These are phyloP conservation scores for Shargacucullia verbasci DNA, from an alignment of 2,888 invertebrate genomes.

Conservation along the genomic window DNA sequence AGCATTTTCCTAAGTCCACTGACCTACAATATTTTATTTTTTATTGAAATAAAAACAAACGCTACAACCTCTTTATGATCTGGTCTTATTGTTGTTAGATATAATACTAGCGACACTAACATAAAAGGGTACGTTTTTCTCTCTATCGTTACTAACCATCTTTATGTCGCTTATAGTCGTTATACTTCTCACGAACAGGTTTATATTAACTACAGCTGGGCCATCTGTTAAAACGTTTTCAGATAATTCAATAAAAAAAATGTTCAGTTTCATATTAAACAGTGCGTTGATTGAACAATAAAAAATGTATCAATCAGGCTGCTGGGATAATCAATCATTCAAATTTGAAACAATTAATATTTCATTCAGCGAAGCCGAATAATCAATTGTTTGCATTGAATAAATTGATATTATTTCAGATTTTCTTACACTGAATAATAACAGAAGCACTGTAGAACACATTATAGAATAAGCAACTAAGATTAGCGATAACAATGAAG, in stretches of 20 bases:
- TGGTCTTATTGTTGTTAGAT: conserved; percentile 17
- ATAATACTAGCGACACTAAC: conserved; percentile 46
- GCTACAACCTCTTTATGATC: conserved; percentile 54
- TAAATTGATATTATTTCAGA: conserved; percentile 3
- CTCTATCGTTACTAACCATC: conserved; percentile 95
- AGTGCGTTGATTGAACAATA: conserved; percentile 19
- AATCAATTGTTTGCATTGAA: conserved; percentile 20
- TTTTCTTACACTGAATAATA: conserved; percentile 8
- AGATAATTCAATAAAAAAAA: conserved; percentile 38
- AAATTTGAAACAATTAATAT: conserved; percentile 8
- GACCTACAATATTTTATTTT: conserved; percentile 14
- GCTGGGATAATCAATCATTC: conserved; percentile 21
- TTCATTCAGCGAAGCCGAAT: conserved; percentile 18
- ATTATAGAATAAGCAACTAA: conserved; percentile 24
- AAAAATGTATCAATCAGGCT: conserved; percentile 20
- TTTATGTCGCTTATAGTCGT: conserved; percentile 99
- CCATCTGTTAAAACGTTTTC: conserved; percentile 92
- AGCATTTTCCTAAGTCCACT: conserved; percentile 11
- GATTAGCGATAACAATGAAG: conserved; percentile 9
- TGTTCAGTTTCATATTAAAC: conserved; percentile 8
- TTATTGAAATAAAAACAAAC: conserved; percentile 49
- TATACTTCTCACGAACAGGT: conserved; percentile 99
- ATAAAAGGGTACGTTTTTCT: conserved; percentile 20
- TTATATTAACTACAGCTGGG: conserved; percentile 98
- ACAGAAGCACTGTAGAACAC: conserved; percentile 19